These are phyloP conservation scores for Nemotelus nigrinus DNA, from an alignment of 2,888 invertebrate species.

Conservation along the genomic window DNA sequence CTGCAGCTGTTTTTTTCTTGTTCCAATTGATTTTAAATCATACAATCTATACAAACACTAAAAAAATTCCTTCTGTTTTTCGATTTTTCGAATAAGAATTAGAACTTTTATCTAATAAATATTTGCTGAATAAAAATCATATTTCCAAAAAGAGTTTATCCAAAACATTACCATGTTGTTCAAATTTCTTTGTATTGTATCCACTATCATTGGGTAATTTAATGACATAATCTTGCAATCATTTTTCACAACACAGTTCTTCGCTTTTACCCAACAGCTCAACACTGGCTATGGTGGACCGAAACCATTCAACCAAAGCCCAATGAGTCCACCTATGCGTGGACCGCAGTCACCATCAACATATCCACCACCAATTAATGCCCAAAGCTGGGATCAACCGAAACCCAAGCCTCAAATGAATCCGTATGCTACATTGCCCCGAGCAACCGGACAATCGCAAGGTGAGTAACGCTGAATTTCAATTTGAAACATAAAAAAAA, in stretches of 20 bases:
- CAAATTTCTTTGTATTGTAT: too few species aligned
- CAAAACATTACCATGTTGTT: too few species aligned
- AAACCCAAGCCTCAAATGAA: slow-evolving; percentile 54
- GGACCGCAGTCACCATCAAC: slow-evolving; percentile 55
- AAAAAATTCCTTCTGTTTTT: not conserved
- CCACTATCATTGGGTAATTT: too few species aligned
- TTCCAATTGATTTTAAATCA: too few species aligned
- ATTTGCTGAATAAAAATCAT: too few species aligned
- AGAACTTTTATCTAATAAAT: not conserved
- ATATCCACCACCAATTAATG: slow-evolving; percentile 59
- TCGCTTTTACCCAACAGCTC: slow-evolving; percentile 54
- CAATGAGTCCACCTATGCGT: slow-evolving; percentile 51
- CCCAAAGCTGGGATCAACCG: slow-evolving; percentile 47
- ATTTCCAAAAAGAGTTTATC: too few species aligned
- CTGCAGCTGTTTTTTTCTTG: too few species aligned
- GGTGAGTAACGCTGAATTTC: slow-evolving; percentile 57
- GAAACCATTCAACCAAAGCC: slow-evolving; percentile 61
- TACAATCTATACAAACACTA: too few species aligned
- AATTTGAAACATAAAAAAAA: slow-evolving; percentile 3
- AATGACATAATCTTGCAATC: too few species aligned
- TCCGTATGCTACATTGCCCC: slow-evolving; percentile 63
- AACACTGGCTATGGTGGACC: slow-evolving; percentile 58
- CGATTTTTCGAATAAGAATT: not conserved
- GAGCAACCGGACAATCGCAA: slow-evolving; percentile 61
- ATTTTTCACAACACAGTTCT: too few species aligned